Conservation (phyloP, 2,113 vertebrate genomes). For the Phainopepla nitens region DNA sequence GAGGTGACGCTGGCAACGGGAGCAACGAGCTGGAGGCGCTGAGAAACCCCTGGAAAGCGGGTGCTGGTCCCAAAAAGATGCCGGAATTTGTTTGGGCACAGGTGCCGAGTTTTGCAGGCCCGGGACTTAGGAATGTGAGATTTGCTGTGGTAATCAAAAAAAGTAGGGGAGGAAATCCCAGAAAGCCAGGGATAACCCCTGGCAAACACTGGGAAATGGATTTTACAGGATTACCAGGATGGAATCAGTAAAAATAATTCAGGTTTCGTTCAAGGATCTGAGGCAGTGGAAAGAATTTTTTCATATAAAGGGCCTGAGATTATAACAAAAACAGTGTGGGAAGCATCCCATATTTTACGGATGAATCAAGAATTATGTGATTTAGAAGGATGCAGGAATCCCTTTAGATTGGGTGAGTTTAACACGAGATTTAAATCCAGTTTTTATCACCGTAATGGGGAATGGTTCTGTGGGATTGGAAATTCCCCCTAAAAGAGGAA, state of each 20-base stretch:
- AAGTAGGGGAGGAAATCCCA: accelerated
- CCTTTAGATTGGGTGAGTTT: not conserved
- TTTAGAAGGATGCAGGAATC: not conserved
- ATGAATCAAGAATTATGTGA: not conserved
- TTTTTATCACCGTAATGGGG: accelerated
- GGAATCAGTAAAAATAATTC: not conserved
- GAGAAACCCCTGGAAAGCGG: no score
- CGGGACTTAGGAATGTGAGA: not conserved
- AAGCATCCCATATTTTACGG: not conserved
- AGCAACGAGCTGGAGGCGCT: not conserved
- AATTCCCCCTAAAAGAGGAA: not conserved
- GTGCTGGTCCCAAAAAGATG: no score
- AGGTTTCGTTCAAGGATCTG: not conserved
- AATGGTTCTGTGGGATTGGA: not conserved
- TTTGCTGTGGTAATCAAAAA: not conserved
- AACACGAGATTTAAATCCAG: no score
- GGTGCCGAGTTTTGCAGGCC: not conserved
- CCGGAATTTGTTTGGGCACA: accelerated
- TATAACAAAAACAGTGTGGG: no score
- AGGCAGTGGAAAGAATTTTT: not conserved
- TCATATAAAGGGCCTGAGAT: not conserved
- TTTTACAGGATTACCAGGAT: not conserved
- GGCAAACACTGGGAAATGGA: not conserved
- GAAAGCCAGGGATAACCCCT: not conserved
- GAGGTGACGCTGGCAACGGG: not conserved